Base-by-base conservation (phyloP, 2,113 vertebrate genomes). In the Plecotus auritus region DNA sequence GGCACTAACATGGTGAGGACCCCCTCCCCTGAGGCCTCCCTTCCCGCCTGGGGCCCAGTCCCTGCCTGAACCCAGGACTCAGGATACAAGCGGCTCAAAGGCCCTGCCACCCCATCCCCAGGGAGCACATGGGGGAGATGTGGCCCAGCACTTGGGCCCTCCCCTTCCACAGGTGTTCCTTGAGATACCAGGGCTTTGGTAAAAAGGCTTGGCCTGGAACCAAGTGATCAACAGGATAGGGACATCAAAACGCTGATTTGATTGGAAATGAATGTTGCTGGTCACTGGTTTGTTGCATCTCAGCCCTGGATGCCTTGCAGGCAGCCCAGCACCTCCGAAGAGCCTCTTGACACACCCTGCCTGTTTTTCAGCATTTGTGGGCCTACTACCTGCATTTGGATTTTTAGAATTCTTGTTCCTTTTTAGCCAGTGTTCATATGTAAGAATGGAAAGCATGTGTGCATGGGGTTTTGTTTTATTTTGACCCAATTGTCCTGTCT, bases 1-100 rank as follows among this genome's bases (percentile, higher is more conserved):
- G 99, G 99, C 97, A 98, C 98, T 69, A 99, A 98, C 95, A 98
- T 99, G 97, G 99, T 99, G 98, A 99, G 99, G 98, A 7, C 97
- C 76, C 45, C 7, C 32, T 11, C 6, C 49, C 70, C 51, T 2
- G 32, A 16, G 13, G 70, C 85, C 22, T 35, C 56, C 30, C 1
- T 40, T 2, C 23, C 22, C 13, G 32, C 9, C 64, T 30, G n/a
- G 2, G 93, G 64, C 49, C 78, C 22, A 10, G 0, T 12, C 20
- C 42, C 59, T 66, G 28, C 40, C 23, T 4, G 9, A 11, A n/a
- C 47, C 14, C 9, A 1, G 37, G 72, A 5, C 16, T 54, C 18
- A 20, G 3, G 23, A 28, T 6, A 7, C 3, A 0, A 4, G 5
- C 16, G 28, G 20, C 56, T 81, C 12, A 0, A 0, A 7, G 22